Evolutionary conservation across 2,113 vertebrate species (phyloP), one percentile per base, ranked within the genome.

Genomic region (Otus sunia): DNA sequence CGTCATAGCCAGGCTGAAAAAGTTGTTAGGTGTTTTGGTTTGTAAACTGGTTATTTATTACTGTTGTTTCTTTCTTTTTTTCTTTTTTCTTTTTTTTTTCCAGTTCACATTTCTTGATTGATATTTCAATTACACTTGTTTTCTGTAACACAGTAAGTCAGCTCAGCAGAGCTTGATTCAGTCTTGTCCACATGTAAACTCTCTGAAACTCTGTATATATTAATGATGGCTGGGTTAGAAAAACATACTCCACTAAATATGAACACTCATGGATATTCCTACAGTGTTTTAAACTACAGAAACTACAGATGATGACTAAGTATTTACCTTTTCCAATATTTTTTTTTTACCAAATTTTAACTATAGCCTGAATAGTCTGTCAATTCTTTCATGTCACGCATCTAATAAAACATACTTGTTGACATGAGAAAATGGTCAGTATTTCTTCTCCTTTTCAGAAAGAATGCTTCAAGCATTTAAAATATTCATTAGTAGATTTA

Each of bases 11-110:
- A 49, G 52, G 11, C 2, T n/a, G 19, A 81, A 30, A 77, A 81
- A 41, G 32, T 27, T 9, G 0, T 9, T 39, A 23, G 13, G 16
- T 5, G 53, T 50, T 77, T 63, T 72, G 2, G 1, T 60, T 71
- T 15, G 6, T 52, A 62, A 3, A 1, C 15, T 62, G 15, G 4
- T 56, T 60, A 4, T 0, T 0, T 39, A 63, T 68, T 26, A 20
- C 22, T 76, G 4, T 21, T 73, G 0, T 7, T 37, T 58, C 1
- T 34, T 10, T 20, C 11, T 23, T 27, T 29, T 30, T 6, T 25
- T 13, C 3, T 23, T 11, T 30, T 22, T 22, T 16, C 37, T 18
- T 27, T 34, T 12, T 53, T 29, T 52, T 36, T 27, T n/a, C 8
- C 13, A 32, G 41, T 27, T 71, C 2, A 17, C 39, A 37, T 72